Conservation (phyloP, 1,140 invertebrate genomes). For the Aphelenchoides besseyi region DNA sequence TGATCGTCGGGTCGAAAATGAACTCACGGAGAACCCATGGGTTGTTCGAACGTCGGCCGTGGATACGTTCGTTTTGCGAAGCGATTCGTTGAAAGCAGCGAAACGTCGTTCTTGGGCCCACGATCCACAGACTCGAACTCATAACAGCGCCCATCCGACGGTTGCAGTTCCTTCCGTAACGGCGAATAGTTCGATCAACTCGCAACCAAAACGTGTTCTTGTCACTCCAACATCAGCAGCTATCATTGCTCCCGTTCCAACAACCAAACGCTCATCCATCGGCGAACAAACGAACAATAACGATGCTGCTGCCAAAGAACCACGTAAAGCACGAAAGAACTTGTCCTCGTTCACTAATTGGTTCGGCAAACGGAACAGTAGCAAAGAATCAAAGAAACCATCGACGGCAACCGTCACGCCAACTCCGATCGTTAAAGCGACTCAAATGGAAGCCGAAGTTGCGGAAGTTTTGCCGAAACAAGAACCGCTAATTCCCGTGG, state of each 20-base stretch:
- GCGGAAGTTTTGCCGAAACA: constrained; percentile 6
- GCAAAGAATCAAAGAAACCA: constrained; percentile 2
- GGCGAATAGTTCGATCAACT: not conserved
- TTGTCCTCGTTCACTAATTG: not conserved
- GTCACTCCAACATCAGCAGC: not conserved
- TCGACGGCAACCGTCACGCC: not conserved
- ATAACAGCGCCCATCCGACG: not conserved
- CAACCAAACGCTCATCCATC: not conserved
- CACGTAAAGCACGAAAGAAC: not conserved
- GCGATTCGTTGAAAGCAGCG: constrained; percentile 39
- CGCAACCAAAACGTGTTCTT: not conserved
- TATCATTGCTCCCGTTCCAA: not conserved
- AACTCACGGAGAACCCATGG: constrained; percentile 5
- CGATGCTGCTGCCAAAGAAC: not conserved
- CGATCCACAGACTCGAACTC: constrained; percentile 17
- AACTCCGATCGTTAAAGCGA: not conserved
- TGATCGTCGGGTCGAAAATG: not conserved
- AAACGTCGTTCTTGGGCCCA: constrained; percentile 46
- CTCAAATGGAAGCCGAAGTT: not conserved
- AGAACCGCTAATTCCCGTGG: not conserved
- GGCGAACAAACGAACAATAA: not conserved
- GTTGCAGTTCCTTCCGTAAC: not conserved
- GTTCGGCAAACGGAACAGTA: not conserved
- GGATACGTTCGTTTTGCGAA: constrained; percentile 18
- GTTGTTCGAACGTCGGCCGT: constrained; percentile 12